Base-by-base conservation (phyloP, 2,888 invertebrate genomes). In the Pyrochroa serraticornis region DNA sequence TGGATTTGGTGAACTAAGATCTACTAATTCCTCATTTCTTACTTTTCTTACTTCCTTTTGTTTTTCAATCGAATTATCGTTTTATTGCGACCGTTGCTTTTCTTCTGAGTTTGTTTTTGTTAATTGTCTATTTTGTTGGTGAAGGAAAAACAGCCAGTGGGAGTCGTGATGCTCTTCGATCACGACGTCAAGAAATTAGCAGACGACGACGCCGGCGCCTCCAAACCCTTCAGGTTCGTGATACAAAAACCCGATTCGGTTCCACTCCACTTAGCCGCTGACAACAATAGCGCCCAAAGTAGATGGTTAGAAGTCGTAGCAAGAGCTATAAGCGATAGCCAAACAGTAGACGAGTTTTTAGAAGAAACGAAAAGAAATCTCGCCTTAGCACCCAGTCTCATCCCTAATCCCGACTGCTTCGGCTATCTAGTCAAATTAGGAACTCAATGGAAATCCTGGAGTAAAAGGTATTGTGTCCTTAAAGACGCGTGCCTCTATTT, bases 401-500 rank as follows among this genome's bases (percentile, higher is more conserved):
- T 96, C 60, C 84, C 87, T 9, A 84, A 90, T 58, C 92, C 95
- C 0, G 96, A 97, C 76, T 97, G 96, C 80, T 92, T 91, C 75
- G 97, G 97, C n/a, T 92, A 92, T 78, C 84, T 97, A 56, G 87
- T 89, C 80, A 95, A 95, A 80, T 84, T 95, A 63, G 90, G 91
- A 46, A 90, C 88, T 58, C 89, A 91, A 71, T 91, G 93, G 84
- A 91, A 92, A 74, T 90, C 92, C 12, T 97, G 96, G 95, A 91
- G 91, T 60, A 88, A 92, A 72, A 85, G 95, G 48, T 97, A 95
- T 81, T 96, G 95, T 82, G 92, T 97, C 33, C 84, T 97, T 41
- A 97, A 96, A 79, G 95, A 96, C 77, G 97, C 95, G 38, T 95
- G 95, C 69, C 84, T 97, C 14, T 97, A 95, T 81, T 95, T 96